Conservation (phyloP, 2,797 vertebrate genomes). For the Anguilla marmorata region DNA sequence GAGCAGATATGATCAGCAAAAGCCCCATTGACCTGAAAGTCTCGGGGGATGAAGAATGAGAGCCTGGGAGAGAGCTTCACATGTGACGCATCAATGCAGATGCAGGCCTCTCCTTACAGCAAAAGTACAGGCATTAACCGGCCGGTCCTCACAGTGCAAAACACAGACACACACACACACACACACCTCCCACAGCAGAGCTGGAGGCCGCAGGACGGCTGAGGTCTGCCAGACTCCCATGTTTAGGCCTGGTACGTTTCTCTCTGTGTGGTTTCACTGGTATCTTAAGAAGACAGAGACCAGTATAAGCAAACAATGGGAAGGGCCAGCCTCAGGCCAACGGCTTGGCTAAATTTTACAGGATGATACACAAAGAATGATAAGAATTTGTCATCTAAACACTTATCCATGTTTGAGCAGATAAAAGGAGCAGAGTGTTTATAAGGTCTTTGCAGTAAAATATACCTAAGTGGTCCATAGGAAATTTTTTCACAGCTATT, state of each 20-base stretch:
- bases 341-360: not conserved
- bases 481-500: not conserved
- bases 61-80: not conserved
- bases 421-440: constrained; percentile 7
- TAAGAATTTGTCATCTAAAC: constrained; percentile 2
- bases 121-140: not conserved
- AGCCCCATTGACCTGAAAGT: not conserved
- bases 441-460: not conserved
- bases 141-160: not conserved
- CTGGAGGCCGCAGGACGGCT: constrained; percentile 50
- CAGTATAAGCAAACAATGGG: not conserved
- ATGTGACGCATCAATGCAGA: not conserved
- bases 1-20: constrained; percentile 14
- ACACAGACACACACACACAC: not conserved
- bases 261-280: constrained; percentile 8
- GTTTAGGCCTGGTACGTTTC: constrained; percentile 51
- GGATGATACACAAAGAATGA: not conserved
- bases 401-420: not conserved
- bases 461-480: not conserved
- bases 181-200: not conserved
- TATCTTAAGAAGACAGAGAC: constrained; percentile 9
- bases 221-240: constrained; percentile 55
- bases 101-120: not conserved
- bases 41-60: not conserved
- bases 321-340: not conserved